Base-by-base conservation (phyloP, 2,797 vertebrate species). In the Selene dorsalis region DNA sequence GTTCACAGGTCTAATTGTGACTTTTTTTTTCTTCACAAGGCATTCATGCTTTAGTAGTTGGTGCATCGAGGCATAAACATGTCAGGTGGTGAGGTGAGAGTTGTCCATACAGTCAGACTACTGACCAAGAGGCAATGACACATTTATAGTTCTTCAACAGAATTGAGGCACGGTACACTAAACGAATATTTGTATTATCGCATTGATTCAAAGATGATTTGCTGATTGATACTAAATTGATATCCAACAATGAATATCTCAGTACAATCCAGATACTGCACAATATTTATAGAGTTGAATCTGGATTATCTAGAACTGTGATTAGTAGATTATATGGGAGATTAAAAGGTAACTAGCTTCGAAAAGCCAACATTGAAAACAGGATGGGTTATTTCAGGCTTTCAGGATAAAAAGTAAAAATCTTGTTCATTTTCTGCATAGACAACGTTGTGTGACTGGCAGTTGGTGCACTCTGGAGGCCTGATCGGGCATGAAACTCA, bases 1-100 rank as follows among this genome's bases (percentile, higher is more conserved):
- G 61, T 60, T 47, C 50, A 66, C n/a, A 45, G 32, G 30, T 63
- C 61, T 53, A n/a, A 50, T 30, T 76, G 65, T 53, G 43, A 28
- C 20, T 39, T 58, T 41, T 17, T n/a, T 3, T 14, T 14, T 26
- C 24, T 53, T 20, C 39, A 12, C 26, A 22, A 50, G 38, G 50
- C 38, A 26, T 10, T 12, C 20, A 30, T 8, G 18, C 57, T 47
- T 64, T 26, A 57, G 53, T 32, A 22, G 26, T 22, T 43, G 26
- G 24, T 57, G 53, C 17, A n/a, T 28, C n/a, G 24, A 4, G 38
- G 6, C 24, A 50, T 20, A 47, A 17, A 18, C 38, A 47, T 17
- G 64, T 18, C 38, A 14, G 69, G 20, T 16, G n/a, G 16, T 3
- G 45, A 47, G 35, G 11, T 56, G 10, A 22, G 17, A 14, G n/a